Conservation (phyloP, 2,888 invertebrate species). For the Exocentrus adspersus region DNA sequence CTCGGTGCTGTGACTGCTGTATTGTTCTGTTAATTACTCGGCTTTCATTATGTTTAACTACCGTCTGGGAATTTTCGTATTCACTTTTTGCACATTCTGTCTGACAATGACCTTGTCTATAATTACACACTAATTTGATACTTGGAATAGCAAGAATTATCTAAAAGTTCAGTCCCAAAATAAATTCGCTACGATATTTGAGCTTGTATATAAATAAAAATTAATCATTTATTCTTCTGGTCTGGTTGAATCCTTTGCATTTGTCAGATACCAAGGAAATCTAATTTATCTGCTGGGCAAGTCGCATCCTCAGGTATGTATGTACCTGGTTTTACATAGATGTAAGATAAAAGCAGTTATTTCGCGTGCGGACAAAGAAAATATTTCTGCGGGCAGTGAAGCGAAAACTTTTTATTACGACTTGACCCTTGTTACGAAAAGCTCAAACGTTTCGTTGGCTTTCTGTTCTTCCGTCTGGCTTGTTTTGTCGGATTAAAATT, state of each 20-base stretch:
- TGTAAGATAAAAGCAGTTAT: slow-evolving; percentile 11
- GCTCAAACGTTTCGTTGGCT: slow-evolving; percentile 17
- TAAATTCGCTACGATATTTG: neutral
- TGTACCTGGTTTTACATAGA: neutral
- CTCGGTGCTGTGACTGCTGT: too few species aligned
- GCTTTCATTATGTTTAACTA: slow-evolving; percentile 36
- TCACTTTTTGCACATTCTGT: neutral
- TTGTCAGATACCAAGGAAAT: too few species aligned
- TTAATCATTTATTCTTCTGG: too few species aligned
- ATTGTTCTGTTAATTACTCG: slow-evolving; percentile 36
- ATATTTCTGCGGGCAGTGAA: slow-evolving; percentile 11
- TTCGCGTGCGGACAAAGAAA: slow-evolving; percentile 13
- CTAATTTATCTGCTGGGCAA: neutral
- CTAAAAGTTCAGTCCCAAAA: neutral
- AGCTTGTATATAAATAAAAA: too few species aligned
- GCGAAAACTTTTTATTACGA: slow-evolving; percentile 26
- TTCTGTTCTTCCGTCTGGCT: slow-evolving; percentile 3
- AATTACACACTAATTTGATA: neutral
- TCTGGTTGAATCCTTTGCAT: too few species aligned
- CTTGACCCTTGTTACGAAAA: slow-evolving; percentile 29
- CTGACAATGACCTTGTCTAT: neutral
- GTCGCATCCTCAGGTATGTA: neutral
- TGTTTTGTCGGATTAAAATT: slow-evolving; percentile 28
- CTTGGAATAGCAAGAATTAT: neutral
- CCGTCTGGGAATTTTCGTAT: slow-evolving; percentile 24